These are phyloP conservation scores for Oxyteleia sp. DNA, from an alignment of 2,888 invertebrate species.

Conservation along the genomic window DNA sequence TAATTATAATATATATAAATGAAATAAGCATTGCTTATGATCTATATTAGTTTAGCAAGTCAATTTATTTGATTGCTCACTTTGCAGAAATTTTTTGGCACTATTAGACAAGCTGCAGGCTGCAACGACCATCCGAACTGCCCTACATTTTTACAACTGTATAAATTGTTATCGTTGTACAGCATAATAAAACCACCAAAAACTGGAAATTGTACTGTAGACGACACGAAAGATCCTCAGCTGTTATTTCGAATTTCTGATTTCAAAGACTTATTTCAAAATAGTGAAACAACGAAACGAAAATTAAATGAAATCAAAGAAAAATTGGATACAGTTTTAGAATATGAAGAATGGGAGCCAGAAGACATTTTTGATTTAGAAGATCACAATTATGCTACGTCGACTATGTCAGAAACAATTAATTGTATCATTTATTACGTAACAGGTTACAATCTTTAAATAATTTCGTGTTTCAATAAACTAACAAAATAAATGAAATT, in stretches of 20 bases:
- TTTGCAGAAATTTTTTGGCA: constrained; percentile 66
- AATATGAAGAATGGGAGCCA: constrained; percentile 39
- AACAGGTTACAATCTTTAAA: constrained; percentile 38
- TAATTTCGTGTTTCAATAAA: not conserved
- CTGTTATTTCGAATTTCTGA: constrained; percentile 50
- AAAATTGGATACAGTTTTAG: constrained; percentile 23
- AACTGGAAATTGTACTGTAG: constrained; percentile 70
- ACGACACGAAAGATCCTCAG: constrained; percentile 21
- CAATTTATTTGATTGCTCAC: no score
- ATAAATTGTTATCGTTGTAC: constrained; percentile 69
- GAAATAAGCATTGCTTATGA: no score
- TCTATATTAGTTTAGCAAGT: no score
- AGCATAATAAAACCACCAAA: constrained; percentile 56
- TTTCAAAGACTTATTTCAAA: constrained; percentile 48
- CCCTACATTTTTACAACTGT: constrained; percentile 72
- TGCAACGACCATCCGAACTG: constrained; percentile 57
- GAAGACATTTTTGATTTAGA: constrained; percentile 29
- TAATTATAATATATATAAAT: no score
- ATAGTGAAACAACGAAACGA: not conserved
- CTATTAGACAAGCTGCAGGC: constrained; percentile 65
- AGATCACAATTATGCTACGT: constrained; percentile 21
- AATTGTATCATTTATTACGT: constrained; percentile 51
- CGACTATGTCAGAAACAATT: not conserved
- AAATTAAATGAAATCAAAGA: constrained; percentile 1
- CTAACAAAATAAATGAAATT: not conserved